Base-by-base conservation (phyloP, 2,888 invertebrate genomes). In the Exocentrus adspersus region DNA sequence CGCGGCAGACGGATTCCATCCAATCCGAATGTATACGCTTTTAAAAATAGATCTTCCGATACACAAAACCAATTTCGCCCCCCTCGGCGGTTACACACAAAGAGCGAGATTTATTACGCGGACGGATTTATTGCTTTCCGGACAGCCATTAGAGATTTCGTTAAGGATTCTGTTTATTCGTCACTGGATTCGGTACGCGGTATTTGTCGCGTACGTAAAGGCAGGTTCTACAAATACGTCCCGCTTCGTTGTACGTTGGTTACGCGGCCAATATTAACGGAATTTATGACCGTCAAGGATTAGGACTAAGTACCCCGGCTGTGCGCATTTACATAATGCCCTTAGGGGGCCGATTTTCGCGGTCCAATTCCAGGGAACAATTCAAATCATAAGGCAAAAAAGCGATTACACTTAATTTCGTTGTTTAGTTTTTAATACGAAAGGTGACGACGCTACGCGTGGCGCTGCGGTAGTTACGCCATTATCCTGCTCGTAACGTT, bases 321-420 rank as follows among this genome's bases (percentile, higher is more conserved):
- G 45, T 14, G 19, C 2, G 32, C 32, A 57, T 57, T 57, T 57
- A 57, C 57, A 57, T 57, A 57, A 57, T 45, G 45, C 57, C 32
- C 43, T 57, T 57, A 46, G 42, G 20, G 16, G 17, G 57, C n/a
- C 46, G 32, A 57, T 57, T 57, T 57, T 46, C 57, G 20, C 45
- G 32, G 19, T 20, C 54, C 61, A 56, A 62, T 62, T 62, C 43
- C 56, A n/a, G n/a, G 37, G 56, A 62, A 62, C 61, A 62, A 62
- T 62, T 62, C 58, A 63, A 58, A 63, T 59, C 63, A 57, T 58
- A 53, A 52, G 48, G 59, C 53, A 63, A 58, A 62, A n/a, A n/a
- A n/a, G n/a, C n/a, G n/a, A n/a, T n/a, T n/a, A n/a, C n/a, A n/a
- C n/a, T n/a, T n/a, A n/a, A n/a, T n/a, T n/a, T n/a, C 46, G 45